Evolutionary conservation across 2,113 vertebrate genomes (phyloP).

Genomic region (Gallinago jamesoni): DNA sequence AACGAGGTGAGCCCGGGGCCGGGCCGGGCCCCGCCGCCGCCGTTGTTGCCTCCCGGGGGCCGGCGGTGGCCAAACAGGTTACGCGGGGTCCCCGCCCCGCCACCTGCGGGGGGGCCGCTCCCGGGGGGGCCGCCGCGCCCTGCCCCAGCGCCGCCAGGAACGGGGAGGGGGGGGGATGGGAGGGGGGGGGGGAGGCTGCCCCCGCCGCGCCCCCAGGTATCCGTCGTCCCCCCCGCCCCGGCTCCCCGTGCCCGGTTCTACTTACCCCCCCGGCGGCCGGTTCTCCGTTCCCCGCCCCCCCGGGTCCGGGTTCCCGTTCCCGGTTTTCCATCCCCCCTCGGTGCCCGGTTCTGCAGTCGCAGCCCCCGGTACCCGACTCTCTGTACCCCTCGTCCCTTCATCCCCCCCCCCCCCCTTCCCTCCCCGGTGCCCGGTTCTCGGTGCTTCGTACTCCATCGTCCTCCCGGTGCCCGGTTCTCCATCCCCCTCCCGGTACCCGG

Average conservation of each 20-base stretch:
- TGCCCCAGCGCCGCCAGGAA: neutral
- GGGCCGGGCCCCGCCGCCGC: neutral
- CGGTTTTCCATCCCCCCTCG: neutral
- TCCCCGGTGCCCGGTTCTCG: neutral
- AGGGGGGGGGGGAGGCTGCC: neutral
- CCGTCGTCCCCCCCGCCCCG: too few species aligned
- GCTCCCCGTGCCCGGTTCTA: too few species aligned
- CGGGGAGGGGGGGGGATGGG: too few species aligned
- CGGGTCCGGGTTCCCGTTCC: too few species aligned
- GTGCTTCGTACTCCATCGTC: neutral
- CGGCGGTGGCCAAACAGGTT: constrained; percentile 39
- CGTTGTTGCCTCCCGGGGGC: neutral
- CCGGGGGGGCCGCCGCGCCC: neutral
- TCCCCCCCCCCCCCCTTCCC: too few species aligned
- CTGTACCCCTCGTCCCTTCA: too few species aligned
- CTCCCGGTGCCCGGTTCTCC: neutral
- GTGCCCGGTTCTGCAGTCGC: neutral
- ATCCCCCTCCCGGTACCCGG: neutral
- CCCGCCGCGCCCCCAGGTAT: neutral
- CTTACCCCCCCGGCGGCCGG: too few species aligned
- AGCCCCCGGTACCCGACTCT: too few species aligned
- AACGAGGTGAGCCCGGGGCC: neutral
- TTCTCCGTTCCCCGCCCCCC: too few species aligned
- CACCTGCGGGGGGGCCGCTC: neutral
- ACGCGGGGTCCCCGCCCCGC: constrained; percentile 7